Conservation (phyloP, 2,888 invertebrate species). For the Dicyrtoma fusca region DNA sequence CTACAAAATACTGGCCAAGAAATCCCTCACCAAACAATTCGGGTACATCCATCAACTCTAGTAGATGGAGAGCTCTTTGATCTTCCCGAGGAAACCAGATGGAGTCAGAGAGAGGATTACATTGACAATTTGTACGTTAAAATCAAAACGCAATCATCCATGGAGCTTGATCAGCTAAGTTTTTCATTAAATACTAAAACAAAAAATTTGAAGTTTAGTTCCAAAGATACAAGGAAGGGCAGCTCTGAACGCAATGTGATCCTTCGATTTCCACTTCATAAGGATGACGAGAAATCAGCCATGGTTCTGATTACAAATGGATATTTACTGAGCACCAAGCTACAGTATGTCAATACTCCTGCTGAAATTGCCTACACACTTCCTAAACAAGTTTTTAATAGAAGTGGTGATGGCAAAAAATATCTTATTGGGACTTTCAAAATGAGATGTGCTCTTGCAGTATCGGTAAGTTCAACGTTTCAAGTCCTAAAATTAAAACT, state of each 20-base stretch:
- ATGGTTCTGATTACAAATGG: constrained; percentile 18
- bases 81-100: not conserved
- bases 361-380: constrained; percentile 18
- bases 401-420: not conserved
- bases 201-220: not conserved
- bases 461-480: constrained; percentile 25
- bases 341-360: constrained; percentile 29
- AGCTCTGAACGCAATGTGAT: not conserved
- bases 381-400: not conserved
- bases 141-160: not conserved
- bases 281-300: constrained; percentile 6
- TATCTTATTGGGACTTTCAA: constrained; percentile 18
- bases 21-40: not conserved
- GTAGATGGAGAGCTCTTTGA: not conserved
- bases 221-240: not conserved
- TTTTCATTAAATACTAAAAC: not conserved
- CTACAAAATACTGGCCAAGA: not conserved
- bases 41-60: not conserved
- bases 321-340: constrained; percentile 7
- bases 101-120: not conserved
- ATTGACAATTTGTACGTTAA: constrained; percentile 2
- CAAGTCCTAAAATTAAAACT: not conserved
- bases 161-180: not conserved
- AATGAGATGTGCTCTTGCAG: constrained; percentile 9
- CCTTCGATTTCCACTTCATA: constrained; percentile 22